A percentile compares a stretch with the other conserved stretches of the same genome.
Evolutionary conservation across 92 coral and sea anemone species (phyloP).

Genomic region (Phymanthus crucifer): DNA sequence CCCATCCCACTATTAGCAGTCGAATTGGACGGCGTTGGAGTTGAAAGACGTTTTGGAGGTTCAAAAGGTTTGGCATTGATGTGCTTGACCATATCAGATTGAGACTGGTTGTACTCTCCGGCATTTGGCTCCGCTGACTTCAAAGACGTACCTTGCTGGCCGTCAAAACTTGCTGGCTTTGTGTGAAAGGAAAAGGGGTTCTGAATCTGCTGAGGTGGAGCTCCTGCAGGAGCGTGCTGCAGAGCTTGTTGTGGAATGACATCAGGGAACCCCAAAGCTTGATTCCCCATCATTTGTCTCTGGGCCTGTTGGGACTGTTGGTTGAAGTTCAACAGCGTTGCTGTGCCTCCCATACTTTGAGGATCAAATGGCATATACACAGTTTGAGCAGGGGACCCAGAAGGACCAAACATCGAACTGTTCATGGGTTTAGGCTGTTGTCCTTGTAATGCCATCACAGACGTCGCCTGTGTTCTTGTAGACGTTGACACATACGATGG

Average conservation of each 20-base stretch:
- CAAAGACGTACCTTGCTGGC: constrained; percentile 49
- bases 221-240: constrained; percentile 31
- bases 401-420: constrained; percentile 69
- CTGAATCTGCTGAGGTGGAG: constrained; percentile 55
- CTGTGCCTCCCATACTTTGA: constrained; percentile 59
- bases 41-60: constrained; percentile 86
- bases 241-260: constrained; percentile 58
- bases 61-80: constrained; percentile 98
- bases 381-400: constrained; percentile 66
- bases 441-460: constrained; percentile 70
- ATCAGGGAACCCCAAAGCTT: constrained; percentile 52
- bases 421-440: constrained; percentile 69
- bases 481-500: constrained; percentile 72
- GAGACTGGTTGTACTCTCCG: constrained; percentile 52
- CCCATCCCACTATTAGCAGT: constrained; percentile 57
- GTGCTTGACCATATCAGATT: constrained; percentile 91
- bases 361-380: constrained; percentile 88
- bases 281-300: constrained; percentile 57
- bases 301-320: constrained; percentile 80
- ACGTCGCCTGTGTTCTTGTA: constrained; percentile 72
- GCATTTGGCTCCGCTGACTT: constrained; percentile 59
- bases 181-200: constrained; percentile 68
- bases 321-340: constrained; percentile 59
- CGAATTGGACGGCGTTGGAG: constrained; percentile 61
- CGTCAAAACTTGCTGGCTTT: constrained; percentile 57